phyloP scores from a whole-genome alignment of 2,888 invertebrate species.

The Acanthoscelides obtectus region DNA sequence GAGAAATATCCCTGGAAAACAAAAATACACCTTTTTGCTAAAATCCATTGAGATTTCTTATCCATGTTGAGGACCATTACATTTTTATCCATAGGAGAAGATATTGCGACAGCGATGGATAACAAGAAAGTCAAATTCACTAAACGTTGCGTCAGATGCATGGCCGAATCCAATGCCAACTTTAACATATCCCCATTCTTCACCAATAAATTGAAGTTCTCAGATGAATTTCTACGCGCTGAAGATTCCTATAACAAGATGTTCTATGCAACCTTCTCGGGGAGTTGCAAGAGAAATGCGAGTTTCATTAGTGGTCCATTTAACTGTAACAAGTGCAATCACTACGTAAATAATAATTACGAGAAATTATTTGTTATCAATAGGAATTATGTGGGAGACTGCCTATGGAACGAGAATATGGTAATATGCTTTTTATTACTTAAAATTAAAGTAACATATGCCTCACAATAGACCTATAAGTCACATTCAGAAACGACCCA shows the following conservation, averaged over 20 bases:
- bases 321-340: slow-evolving; percentile 27
- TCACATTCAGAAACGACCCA: no score
- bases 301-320: slow-evolving; percentile 17
- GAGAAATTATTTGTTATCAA: slow-evolving; percentile 26
- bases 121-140: slow-evolving; percentile 14
- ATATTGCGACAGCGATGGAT: slow-evolving; percentile 14
- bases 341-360: slow-evolving; percentile 19
- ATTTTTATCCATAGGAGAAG: slow-evolving; percentile 4
- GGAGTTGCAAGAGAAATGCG: slow-evolving; percentile 24
- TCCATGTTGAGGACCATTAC: no score
- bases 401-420: slow-evolving; percentile 20
- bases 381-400: slow-evolving; percentile 22
- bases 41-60: no score
- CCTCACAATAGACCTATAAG: no score
- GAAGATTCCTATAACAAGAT: slow-evolving; percentile 30
- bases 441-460: no score
- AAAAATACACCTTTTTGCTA: no score
- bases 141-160: slow-evolving; percentile 26
- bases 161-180: slow-evolving; percentile 14
- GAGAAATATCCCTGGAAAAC: no score
- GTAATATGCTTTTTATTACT: no score
- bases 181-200: slow-evolving; percentile 21
- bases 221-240: slow-evolving; percentile 21
- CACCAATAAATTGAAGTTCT: slow-evolving; percentile 12
- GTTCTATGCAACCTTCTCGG: slow-evolving; percentile 26